Base-by-base conservation (phyloP, 2,113 vertebrate species). In the Trematomus loennbergii region DNA sequence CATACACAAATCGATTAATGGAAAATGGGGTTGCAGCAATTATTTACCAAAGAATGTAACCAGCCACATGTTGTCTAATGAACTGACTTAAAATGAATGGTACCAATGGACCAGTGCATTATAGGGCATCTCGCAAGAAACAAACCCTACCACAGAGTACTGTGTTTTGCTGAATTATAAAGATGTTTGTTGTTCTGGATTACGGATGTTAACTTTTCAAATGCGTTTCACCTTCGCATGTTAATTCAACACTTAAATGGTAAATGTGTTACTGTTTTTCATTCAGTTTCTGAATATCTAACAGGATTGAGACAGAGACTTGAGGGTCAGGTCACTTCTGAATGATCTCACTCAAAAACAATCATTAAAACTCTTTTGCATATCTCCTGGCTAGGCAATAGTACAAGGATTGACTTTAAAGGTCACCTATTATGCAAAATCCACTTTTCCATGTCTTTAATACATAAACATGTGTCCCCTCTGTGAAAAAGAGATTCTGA, bases 271-370 rank as follows among this genome's bases (percentile, higher is more conserved):
- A 52, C 10, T 43, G 16, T 12, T 36, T 61, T 49, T 15, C 7
- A 48, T 61, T 16, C 13, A 36, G 33, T 61, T 61, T 69, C 0
- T 36, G 29, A 70, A 46, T 64, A 49, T 25, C 54, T 83, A 22
- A 82, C 46, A 59, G 33, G 36, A 66, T 54, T 12, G 25, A 15
- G 49, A 20, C 5, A 46, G 18, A 13, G 2, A 0, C 17, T 72
- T n/a, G 71, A 43, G n/a, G 36, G 36, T 40, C 12, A 22, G 25
- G 18, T 13, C 9, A 52, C 58, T 33, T 17, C 18, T 46, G 50
- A 2, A 40, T 62, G 25, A 67, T 52, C 8, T 16, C 9, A 22
- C 43, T 22, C n/a, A 25, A 46, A 64, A 64, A 5, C 20, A 61
- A 40, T 12, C 0, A 58, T 45, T 46, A 58, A 67, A 36, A 61